Conservation (phyloP, 1,140 invertebrate species). For the Bombus haemorrhoidalis region DNA sequence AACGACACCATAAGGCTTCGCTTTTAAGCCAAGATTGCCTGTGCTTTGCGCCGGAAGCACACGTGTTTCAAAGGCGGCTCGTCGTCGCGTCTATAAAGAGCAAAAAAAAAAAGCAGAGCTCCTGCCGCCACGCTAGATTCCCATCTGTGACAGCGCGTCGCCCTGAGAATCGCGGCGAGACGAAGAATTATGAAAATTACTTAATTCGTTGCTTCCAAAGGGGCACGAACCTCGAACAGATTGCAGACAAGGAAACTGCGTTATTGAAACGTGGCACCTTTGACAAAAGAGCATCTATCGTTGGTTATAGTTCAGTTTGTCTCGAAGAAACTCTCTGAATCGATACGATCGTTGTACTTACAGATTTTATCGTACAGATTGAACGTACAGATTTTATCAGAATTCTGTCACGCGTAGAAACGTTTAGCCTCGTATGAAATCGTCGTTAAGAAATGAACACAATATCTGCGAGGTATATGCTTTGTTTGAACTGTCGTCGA, state of each 20-base stretch:
- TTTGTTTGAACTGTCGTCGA: slow-evolving; percentile 9
- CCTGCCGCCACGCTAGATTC: background rate
- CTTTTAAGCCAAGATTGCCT: slow-evolving; percentile 56
- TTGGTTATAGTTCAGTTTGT: background rate
- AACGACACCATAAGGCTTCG: slow-evolving; percentile 32
- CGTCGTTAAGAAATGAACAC: too few species aligned
- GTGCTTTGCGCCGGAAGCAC: slow-evolving; percentile 44
- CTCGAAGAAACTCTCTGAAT: background rate
- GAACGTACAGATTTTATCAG: background rate
- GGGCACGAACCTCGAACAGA: background rate
- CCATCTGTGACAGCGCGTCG: slow-evolving; percentile 10
- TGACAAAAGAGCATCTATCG: background rate
- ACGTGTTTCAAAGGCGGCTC: slow-evolving; percentile 59
- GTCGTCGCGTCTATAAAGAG: slow-evolving; percentile 20
- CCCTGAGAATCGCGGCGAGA: background rate
- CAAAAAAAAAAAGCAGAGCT: background rate
- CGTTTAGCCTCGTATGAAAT: background rate
- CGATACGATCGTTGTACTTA: background rate
- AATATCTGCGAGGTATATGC: background rate
- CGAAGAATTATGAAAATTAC: slow-evolving; percentile 34
- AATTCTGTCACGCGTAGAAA: background rate
- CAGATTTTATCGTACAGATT: background rate
- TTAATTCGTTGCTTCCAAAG: slow-evolving; percentile 14
- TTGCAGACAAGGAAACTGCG: background rate
- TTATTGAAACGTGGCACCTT: background rate